Base-by-base conservation (phyloP, 2,797 vertebrate genomes). In the Propithecus deckenii region DNA sequence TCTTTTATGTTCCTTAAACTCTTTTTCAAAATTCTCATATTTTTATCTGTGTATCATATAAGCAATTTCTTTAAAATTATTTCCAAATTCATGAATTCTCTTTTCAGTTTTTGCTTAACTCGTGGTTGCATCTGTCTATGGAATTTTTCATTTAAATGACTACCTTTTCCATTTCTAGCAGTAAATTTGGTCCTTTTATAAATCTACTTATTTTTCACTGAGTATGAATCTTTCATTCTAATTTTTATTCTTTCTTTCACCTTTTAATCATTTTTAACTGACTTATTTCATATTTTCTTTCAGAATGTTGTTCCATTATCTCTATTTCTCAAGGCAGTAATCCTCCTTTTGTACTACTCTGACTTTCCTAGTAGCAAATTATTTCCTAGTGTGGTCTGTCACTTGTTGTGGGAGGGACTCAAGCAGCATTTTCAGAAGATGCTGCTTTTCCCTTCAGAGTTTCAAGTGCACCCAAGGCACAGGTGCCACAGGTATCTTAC, bases 61-160 rank as follows among this genome's bases (percentile, higher is more conserved):
- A 38, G 14, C 12, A 93, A 41, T 67, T 83, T 86, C 50, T 76
- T 72, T 48, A 69, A 69, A 76, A 85, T 50, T 38, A 88, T 57
- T 80, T 74, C 41, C 55, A 55, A 63, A 71, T 35, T 57, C 76
- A 43, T 28, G 9, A 32, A 46, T 35, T 57, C 32, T n/a, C 50
- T 86, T 71, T 35, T 92, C 74, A 61, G 32, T 61, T 83, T 80
- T 65, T 84, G 71, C 22, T 41, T 55, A 71, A 84, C 20, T 59
- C 3, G 11, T 38, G 30, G 81, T 32, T 55, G 75, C 76, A 83
- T 23, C 69, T 63, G 4, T 52, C 41, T 20, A 14, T 5, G 75
- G 41, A 52, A 23, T 71, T 71, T 50, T 96, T 90, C 50, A 55
- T 55, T 48, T 18, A 71, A 61, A 87, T 84, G n/a, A 50, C 81